Evolutionary conservation across 2,113 vertebrate species (phyloP), one percentile per base, ranked within the genome.

Genomic region (Syngnathus scovelli): DNA sequence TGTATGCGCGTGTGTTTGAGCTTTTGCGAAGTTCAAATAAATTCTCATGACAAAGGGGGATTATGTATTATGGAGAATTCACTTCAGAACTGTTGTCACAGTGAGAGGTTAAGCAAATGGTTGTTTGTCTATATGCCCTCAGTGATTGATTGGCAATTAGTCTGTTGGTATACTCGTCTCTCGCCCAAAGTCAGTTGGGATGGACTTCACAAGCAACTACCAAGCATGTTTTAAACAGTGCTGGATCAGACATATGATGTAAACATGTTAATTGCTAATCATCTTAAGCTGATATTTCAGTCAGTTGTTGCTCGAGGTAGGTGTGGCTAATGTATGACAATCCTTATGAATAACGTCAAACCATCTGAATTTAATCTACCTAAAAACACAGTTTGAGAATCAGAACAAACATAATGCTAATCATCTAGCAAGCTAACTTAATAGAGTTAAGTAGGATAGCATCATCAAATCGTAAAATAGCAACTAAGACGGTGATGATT

Each of bases 1-100:
- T 58, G 64, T 79, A 65, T 68, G 19, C 59, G 67, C 79, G 68
- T 67, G 55, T 59, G 39, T 59, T 60, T 73, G 21, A 70, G 77
- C 62, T 71, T 23, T 63, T 62, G 43, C 74, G 64, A 69, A 46
- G 2, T 49, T 64, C 66, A 72, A 55, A 63, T 15, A 44, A 61
- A 60, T 48, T 48, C 44, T 15, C 15, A 48, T 13, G 44, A 48
- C 44, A 58, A 55, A 8, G 55, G 55, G 27, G 27, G 41, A 43
- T 12, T 33, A 55, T 19, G 6, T 21, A 13, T 21, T 9, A 21
- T 49, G 48, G 19, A 51, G n/a, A 51, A 51, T 9, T 51, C 2
- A 51, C 49, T n/a, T 51, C 6, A 0, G 15, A 44, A 44, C 13
- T 44, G 43, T 43, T 43, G 8, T 43, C 41, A 9, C 11, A 33